Percentiles rank a stretch among this genome's conserved stretches.
Conservation (phyloP, 2,113 vertebrate genomes). For the Pelusios castaneus region DNA sequence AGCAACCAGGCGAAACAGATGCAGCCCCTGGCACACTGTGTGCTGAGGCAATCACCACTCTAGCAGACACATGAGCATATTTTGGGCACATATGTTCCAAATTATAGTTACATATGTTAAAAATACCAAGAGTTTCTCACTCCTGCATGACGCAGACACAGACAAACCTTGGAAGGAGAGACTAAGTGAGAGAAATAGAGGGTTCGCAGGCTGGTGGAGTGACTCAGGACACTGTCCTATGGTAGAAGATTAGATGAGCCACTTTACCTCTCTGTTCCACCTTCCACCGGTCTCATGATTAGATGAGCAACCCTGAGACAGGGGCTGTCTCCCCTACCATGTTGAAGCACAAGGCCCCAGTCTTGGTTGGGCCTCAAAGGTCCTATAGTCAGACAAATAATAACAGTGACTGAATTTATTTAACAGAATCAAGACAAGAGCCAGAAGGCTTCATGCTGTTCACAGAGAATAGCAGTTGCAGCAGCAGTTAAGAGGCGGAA, state of each 20-base stretch:
- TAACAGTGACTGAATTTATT: not conserved
- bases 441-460: not conserved
- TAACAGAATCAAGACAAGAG: not conserved
- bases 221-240: not conserved
- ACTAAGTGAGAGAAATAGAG: slow-evolving; percentile 32
- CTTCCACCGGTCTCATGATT: rapidly evolving
- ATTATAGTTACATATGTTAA: slow-evolving; percentile 71
- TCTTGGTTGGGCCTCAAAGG: not conserved
- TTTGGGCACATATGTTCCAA: slow-evolving; percentile 72
- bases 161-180: slow-evolving; percentile 40
- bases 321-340: not conserved
- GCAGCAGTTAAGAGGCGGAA: not conserved
- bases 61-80: slow-evolving; percentile 68
- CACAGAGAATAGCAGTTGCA: not conserved
- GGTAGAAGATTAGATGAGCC: not conserved
- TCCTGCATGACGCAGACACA: slow-evolving; percentile 46
- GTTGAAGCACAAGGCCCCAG: not conserved
- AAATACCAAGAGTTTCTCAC: slow-evolving; percentile 70
- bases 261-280: not conserved
- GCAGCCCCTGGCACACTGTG: slow-evolving; percentile 63
- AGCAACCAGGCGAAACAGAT: slow-evolving; percentile 55
- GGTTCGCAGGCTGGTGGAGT: not conserved
- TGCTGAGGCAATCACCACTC: slow-evolving; percentile 73
- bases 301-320: not conserved
- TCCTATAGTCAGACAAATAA: not conserved